Percentiles rank a stretch among this genome's conserved stretches.
phyloP scores from a whole-genome alignment of 2,888 invertebrate species.

The Phengaris alcon region DNA sequence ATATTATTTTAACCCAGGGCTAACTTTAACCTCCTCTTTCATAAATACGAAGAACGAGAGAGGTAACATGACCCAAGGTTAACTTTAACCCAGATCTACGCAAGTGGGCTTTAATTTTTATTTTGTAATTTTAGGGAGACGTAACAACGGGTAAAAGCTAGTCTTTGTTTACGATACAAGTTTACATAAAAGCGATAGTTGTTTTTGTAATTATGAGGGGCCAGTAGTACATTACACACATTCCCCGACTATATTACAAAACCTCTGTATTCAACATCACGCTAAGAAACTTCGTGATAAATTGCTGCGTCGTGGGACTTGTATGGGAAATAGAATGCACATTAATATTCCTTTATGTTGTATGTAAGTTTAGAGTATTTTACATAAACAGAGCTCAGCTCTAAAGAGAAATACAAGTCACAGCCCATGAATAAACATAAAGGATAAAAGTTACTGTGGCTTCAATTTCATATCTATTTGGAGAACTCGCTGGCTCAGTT shows the following conservation, averaged over 20 bases:
- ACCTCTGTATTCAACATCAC: constrained; percentile 33
- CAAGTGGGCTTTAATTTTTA: background rate
- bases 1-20: too few species aligned
- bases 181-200: constrained; percentile 17
- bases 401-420: constrained; percentile 22
- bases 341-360: constrained; percentile 33
- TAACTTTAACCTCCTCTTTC: background rate
- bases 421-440: constrained; percentile 24
- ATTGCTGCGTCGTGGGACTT: constrained; percentile 39
- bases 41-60: too few species aligned
- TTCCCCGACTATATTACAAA: constrained; percentile 30
- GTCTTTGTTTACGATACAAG: constrained; percentile 4
- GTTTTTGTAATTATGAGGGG: constrained; percentile 23
- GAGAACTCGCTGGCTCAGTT: background rate
- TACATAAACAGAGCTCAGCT: constrained; percentile 24
- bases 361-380: constrained; percentile 29
- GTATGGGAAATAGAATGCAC: constrained; percentile 35
- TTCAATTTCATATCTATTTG: constrained; percentile 9
- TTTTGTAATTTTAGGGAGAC: background rate
- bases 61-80: too few species aligned
- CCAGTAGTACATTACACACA: constrained; percentile 21
- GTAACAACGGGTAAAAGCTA: background rate
- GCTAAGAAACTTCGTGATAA: constrained; percentile 40
- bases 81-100: too few species aligned
- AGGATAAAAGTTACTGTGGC: constrained; percentile 6